Conservation (phyloP, 1,140 invertebrate genomes). For the Brachionus paranguensis region DNA sequence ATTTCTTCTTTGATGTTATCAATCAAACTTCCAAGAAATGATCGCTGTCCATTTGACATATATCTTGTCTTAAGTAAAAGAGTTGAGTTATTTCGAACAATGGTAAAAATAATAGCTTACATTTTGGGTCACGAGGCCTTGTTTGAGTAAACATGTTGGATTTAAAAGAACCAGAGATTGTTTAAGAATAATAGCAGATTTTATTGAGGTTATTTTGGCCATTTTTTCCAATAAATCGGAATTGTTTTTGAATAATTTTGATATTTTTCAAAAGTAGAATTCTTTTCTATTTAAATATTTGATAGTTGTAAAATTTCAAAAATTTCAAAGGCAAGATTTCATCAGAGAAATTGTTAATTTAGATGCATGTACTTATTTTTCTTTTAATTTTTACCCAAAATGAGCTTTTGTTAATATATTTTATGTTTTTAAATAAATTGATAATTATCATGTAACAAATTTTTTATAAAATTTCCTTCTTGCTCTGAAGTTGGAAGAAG, state of each 20-base stretch:
- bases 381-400: no score
- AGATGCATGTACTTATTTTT: neutral
- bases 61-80: neutral
- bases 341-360: neutral
- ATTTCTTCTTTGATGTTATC: conserved; percentile 40
- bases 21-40: conserved; percentile 28
- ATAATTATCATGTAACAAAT: no score
- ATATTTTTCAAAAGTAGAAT: neutral
- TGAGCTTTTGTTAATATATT: no score
- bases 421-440: no score
- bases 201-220: conserved; percentile 7
- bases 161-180: neutral
- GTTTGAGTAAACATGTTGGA: neutral
- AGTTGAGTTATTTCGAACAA: neutral
- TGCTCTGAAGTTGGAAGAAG: no score
- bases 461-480: no score
- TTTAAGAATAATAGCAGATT: neutral
- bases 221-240: conserved; percentile 36
- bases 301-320: conserved; percentile 24
- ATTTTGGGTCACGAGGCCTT: neutral
- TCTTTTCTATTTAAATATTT: conserved; percentile 1
- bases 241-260: neutral
- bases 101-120: neutral
- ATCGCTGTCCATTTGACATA: neutral
- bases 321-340: conserved; percentile 28